Evolutionary conservation across 2,888 invertebrate genomes (phyloP), one percentile per base, ranked within the genome.

Genomic region (Thelaira solivaga): DNA sequence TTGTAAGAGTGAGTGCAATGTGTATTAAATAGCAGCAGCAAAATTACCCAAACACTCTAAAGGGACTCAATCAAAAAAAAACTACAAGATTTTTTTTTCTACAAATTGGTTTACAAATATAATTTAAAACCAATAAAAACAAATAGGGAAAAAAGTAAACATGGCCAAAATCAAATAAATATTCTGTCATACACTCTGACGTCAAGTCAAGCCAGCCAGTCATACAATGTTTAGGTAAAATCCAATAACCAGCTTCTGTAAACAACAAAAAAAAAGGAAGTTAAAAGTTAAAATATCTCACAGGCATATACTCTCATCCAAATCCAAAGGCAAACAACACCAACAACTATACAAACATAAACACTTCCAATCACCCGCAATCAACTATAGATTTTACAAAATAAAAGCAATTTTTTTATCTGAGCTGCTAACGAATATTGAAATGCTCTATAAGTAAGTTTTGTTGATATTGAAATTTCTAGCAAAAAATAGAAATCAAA

Each of bases 41-140:
- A 26, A 16, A 31, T 5, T 24, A 64, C 4, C n/a, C 45, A 73
- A 34, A 53, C 53, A 71, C 34, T 74, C 78, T 61, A 65, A 61
- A 62, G 78, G 74, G 69, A 74, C 78, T 78, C 74, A 78, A 71
- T 74, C 74, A 74, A 78, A n/a, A n/a, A n/a, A n/a, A n/a, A 78
- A 64, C 69, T 69, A 61, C 53, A 74, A 74, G 74, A 74, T 55
- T 69, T 74, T 65, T 71, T 78, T 78, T 69, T 45, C 71, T 69
- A 55, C 65, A 78, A 78, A 78, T 78, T 78, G 74, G 74, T 74
- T 78, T 78, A 78, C 78, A 74, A 78, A 74, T 65, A 78, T 78
- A 78, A 78, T 78, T 78, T 78, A 78, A 78, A 74, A 74, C 78
- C 78, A 78, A 78, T 78, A 74, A 78, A 78, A 78, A 74, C 59